Conservation (phyloP, 2,113 vertebrate genomes). For the Pao palembangensis region DNA sequence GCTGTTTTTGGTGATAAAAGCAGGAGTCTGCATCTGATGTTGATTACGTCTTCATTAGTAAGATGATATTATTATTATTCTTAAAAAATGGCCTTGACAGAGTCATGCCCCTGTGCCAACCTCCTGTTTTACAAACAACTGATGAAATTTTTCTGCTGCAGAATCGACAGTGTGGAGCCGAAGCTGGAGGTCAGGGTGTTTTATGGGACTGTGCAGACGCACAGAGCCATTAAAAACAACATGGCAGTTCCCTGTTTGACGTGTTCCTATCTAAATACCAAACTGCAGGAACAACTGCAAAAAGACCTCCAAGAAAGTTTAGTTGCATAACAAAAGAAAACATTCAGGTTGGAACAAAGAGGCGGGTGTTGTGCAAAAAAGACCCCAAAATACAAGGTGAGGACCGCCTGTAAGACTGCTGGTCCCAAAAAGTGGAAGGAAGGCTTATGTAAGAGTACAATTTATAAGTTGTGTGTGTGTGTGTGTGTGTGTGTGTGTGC, state of each 20-base stretch:
- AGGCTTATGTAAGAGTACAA: neutral
- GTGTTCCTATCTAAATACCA: conserved; percentile 41
- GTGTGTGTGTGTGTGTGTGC: neutral
- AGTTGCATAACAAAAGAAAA: conserved; percentile 24
- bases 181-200: conserved; percentile 13
- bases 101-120: conserved; percentile 1
- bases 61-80: too few species aligned
- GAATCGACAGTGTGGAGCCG: too few species aligned
- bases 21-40: conserved; percentile 29
- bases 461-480: neutral
- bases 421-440: neutral
- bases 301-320: conserved; percentile 42
- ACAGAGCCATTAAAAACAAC: conserved; percentile 29
- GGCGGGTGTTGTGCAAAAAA: neutral
- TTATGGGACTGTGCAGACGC: conserved; percentile 14
- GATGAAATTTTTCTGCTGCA: neutral
- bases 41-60: conserved; percentile 17
- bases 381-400: neutral
- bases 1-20: conserved; percentile 11
- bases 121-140: conserved; percentile 11
- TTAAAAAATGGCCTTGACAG: too few species aligned
- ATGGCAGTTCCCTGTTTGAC: conserved; percentile 44
- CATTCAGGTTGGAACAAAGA: neutral
- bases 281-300: conserved; percentile 17
- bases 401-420: conserved; percentile 10